Base-by-base conservation (phyloP, 2,888 invertebrate species). In the Tubulanus polymorphus region DNA sequence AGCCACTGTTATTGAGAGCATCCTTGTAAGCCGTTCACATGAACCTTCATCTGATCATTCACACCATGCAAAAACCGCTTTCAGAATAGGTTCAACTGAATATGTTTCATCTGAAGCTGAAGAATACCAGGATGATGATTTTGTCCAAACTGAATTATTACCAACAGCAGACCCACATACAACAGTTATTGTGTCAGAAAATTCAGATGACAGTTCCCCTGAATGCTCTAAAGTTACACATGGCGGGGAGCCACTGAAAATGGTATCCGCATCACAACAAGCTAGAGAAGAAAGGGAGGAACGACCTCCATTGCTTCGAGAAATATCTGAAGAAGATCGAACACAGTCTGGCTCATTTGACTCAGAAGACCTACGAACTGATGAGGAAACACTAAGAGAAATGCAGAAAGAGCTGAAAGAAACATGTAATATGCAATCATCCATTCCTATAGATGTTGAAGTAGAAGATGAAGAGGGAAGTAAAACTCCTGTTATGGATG, bases 331-430 rank as follows among this genome's bases (percentile, higher is more conserved):
- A 63, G 72, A 61, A 45, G 73, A 73, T 37, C 60, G 71, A 23
- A 71, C 73, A 30, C 50, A 71, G 28, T 75, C 75, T 3, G 73
- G 74, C 32, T 75, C 75, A 3, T 60, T 69, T 27, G 73, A 74
- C 29, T 69, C 62, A 52, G 74, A 75, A 53, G 68, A 67, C 18
- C 52, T 73, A 45, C 67, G 67, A 35, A 64, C 66, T 12, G 65
- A 63, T 10, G 70, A 66, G 53, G 72, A 69, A 54, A 61, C 65
- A 51, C 68, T 63, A 32, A 61, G 56, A 10, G 69, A 69, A 62
- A 56, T 66, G 30, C 66, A 66, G 32, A 67, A 66, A 51, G 65
- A 67, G 46, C 49, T 54, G 2, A 41, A 23, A 23, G 23, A 41
- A 41, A n/a, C n/a, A n/a, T n/a, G n/a, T n/a, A 5, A 41, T 41